phyloP scores from a whole-genome alignment of 1,140 invertebrate genomes.

The Eupeodes corollae region DNA sequence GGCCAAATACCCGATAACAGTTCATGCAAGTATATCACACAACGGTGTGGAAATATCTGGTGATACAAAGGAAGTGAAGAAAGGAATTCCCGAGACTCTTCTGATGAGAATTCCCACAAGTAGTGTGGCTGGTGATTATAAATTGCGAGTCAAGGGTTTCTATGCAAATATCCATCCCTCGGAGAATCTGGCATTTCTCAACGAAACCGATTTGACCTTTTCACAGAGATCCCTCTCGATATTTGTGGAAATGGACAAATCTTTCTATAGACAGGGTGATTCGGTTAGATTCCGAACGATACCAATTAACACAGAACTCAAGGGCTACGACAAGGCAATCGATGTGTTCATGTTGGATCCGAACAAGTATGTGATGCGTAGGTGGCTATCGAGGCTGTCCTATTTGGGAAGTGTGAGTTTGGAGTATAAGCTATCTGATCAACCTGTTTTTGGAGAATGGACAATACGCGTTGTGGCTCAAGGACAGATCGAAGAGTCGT shows the following conservation, averaged over 20 bases:
- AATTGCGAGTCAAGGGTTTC: slow-evolving; percentile 75
- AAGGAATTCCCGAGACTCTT: slow-evolving; percentile 69
- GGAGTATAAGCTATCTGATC: slow-evolving; percentile 79
- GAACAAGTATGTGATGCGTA: slow-evolving; percentile 68
- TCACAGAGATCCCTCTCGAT: slow-evolving; percentile 87
- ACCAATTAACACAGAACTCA: slow-evolving; percentile 78
- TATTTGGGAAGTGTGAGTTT: slow-evolving; percentile 85
- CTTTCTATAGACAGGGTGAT: slow-evolving; percentile 88
- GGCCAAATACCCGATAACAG: slow-evolving; percentile 58
- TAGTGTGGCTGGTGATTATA: slow-evolving; percentile 69
- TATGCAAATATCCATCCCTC: slow-evolving; percentile 69
- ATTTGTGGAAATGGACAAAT: slow-evolving; percentile 91
- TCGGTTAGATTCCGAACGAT: slow-evolving; percentile 77
- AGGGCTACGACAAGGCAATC: slow-evolving; percentile 74
- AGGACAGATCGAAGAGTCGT: slow-evolving; percentile 73
- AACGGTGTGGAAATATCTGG: slow-evolving; percentile 78
- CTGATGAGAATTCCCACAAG: slow-evolving; percentile 74
- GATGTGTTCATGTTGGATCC: slow-evolving; percentile 87
- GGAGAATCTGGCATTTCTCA: slow-evolving; percentile 76
- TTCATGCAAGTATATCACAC: slow-evolving; percentile 70
- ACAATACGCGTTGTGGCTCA: slow-evolving; percentile 78
- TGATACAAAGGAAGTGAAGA: slow-evolving; percentile 62
- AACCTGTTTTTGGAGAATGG: slow-evolving; percentile 88
- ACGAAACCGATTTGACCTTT: slow-evolving; percentile 68
- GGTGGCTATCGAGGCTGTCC: slow-evolving; percentile 78